These are phyloP conservation scores for Myzus persicae DNA, from an alignment of 1,140 invertebrate species.

Conservation along the genomic window DNA sequence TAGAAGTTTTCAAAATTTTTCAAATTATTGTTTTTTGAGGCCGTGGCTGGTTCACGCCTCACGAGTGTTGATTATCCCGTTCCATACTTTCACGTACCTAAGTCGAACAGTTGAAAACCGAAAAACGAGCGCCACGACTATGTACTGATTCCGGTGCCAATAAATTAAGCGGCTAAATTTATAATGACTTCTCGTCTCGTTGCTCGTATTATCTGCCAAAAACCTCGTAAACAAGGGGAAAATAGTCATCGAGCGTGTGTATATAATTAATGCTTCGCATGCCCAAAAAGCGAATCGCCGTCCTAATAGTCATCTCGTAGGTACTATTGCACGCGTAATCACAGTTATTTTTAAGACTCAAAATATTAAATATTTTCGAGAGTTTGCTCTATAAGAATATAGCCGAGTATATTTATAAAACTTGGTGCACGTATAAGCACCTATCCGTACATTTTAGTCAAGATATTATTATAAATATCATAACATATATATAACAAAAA, in stretches of 20 bases:
- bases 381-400: neutral
- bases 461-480: neutral
- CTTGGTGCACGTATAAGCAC: neutral
- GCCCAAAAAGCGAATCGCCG: conserved; percentile 11
- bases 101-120: neutral
- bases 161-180: conserved; percentile 30
- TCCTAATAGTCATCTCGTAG: neutral
- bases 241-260: neutral
- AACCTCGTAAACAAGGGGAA: conserved; percentile 1
- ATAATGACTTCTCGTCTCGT: neutral
- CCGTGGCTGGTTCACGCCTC: neutral
- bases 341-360: neutral
- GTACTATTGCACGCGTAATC: neutral
- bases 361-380: neutral
- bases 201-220: neutral
- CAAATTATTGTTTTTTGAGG: neutral
- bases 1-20: neutral
- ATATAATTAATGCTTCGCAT: neutral
- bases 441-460: neutral
- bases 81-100: neutral
- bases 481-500: neutral
- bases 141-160: neutral
- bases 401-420: neutral
- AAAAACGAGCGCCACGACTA: neutral
- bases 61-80: neutral